Conservation (phyloP, 2,888 invertebrate genomes). For the Pharmacophagus antenor region DNA sequence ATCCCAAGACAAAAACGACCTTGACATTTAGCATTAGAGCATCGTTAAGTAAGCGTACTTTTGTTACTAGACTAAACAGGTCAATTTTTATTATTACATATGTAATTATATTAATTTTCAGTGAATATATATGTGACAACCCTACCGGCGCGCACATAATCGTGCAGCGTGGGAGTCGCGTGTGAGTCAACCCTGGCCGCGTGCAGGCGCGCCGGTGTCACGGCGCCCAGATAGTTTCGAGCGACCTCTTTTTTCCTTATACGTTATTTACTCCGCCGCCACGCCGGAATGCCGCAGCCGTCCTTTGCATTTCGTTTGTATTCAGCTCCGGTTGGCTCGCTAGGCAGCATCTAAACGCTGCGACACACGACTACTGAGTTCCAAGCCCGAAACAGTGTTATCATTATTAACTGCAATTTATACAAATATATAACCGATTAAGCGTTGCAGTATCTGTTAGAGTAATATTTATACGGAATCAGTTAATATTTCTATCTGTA, state of each 20-base stretch:
- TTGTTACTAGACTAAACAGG: no score
- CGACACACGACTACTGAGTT: not conserved
- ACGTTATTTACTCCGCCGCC: not conserved
- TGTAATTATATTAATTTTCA: no score
- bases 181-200: conserved; percentile 34
- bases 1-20: no score
- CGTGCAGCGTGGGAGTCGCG: conserved; percentile 38
- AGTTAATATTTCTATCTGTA: no score
- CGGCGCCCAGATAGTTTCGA: conserved; percentile 14
- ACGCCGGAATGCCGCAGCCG: not conserved
- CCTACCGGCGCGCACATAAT: conserved; percentile 17
- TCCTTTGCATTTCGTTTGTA: conserved; percentile 12
- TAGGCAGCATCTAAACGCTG: no score
- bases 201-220: conserved; percentile 22
- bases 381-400: not conserved
- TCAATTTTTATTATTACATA: no score
- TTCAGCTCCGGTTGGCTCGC: conserved; percentile 3
- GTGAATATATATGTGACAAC: conserved; percentile 1
- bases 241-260: conserved; percentile 18
- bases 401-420: not conserved
- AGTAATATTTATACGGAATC: no score
- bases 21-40: no score
- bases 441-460: no score
- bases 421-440: not conserved
- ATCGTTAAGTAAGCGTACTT: no score